Conservation (phyloP, 1,140 invertebrate genomes). For the Cherax destructor region DNA sequence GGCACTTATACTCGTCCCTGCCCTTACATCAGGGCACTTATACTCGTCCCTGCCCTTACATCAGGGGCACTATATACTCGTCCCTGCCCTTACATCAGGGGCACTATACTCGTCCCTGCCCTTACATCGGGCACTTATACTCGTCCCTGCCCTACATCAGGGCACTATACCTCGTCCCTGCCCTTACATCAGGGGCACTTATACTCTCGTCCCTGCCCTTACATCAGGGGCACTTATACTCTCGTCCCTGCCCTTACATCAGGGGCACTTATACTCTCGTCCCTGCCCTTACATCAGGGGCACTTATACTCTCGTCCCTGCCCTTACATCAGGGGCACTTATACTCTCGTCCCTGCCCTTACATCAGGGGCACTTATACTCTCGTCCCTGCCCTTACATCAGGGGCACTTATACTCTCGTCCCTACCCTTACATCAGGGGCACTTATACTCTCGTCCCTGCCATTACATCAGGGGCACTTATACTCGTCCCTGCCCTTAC, state of each 20-base stretch:
- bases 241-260: not conserved
- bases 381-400: not conserved
- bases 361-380: not conserved
- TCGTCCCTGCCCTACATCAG: not conserved
- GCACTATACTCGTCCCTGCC: not conserved
- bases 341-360: not conserved
- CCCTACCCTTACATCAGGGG: not conserved
- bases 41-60: not conserved
- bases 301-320: not conserved
- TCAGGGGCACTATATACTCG: no score
- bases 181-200: not conserved
- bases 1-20: not conserved
- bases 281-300: not conserved
- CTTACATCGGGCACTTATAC: not conserved
- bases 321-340: not conserved
- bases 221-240: not conserved
- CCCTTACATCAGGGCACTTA: not conserved
- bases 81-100: not conserved
- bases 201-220: not conserved
- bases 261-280: no score
- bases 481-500: not conserved
- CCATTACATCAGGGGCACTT: not conserved
- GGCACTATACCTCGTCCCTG: no score
- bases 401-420: no score
- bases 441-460: not conserved